Evolutionary conservation across 2,888 invertebrate species (phyloP), one percentile per base, ranked within the genome.

Genomic region (Synanthedon myopaeformis): DNA sequence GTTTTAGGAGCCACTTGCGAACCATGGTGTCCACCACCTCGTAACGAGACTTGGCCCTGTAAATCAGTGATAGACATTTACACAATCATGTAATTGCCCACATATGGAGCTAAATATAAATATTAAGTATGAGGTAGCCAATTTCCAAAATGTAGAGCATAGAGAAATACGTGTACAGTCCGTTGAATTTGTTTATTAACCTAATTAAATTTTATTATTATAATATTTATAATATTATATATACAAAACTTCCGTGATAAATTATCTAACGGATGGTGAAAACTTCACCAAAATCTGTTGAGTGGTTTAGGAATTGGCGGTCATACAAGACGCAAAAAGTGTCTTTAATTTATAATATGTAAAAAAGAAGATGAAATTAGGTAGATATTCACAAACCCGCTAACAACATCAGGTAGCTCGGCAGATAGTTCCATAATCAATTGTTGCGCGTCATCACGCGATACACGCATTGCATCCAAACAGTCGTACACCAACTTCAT

Each of bases 401-500:
- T 60, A 12, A 82, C 58, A 8, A 86, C 74, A 10, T 70, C 72
- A 2, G 82, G 81, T 13, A 86, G 58, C 41, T 63, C 59, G 0
- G 58, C 62, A 3, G 74, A 74, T 1, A 86, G 63, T 0, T 85
- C 84, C 3, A 59, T 61, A 2, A 86, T 67, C 10, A 86, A 61
- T 8, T 60, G 56, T 1, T 68, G 65, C 0, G 81, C 81, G 2
- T 81, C 77, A 42, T 82, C 83, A 0, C 83, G 66, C 0, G 77
- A 65, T 11, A 81, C 71, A 1, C 76, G 69, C 83, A 86, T 76
- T 1, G 76, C 60, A 58, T 85, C 86, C 61, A 83, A 56, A 52
- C 79, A 76, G 60, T 85, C 83, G 61, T 74, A 79, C 17, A 85
- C 54, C 13, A 85, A 60, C 59, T 70, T 72, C 73, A 71, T 78